These are phyloP conservation scores for Oreocharis arfaki DNA, from an alignment of 2,113 vertebrate species.

Conservation along the genomic window DNA sequence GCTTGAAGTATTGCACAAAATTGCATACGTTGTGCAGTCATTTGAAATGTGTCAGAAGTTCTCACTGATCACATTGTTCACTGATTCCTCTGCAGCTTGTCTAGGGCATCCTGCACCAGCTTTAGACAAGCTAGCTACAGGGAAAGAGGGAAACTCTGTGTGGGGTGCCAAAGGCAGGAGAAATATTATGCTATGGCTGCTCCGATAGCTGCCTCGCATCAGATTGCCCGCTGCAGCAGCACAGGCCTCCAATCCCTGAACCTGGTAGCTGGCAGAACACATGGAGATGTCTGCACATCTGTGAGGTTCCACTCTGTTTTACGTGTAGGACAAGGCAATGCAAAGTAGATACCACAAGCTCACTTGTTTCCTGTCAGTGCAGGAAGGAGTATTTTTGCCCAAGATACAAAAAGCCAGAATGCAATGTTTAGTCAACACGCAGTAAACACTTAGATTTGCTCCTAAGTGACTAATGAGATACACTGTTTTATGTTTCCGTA, in stretches of 20 bases:
- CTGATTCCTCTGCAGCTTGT: neutral
- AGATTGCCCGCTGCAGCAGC: neutral
- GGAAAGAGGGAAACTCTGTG: neutral
- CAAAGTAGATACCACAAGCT: neutral
- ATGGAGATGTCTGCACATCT: neutral
- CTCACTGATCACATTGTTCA: rapidly evolving
- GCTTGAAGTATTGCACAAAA: neutral
- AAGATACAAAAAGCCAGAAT: neutral
- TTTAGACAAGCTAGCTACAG: neutral
- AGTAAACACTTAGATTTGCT: neutral
- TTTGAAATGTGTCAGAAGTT: neutral
- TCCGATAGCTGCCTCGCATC: neutral
- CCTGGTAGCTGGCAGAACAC: neutral
- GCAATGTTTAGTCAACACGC: neutral
- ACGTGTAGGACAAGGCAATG: neutral
- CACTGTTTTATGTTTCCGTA: neutral
- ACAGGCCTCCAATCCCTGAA: neutral
- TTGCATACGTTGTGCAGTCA: neutral
- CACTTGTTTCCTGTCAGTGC: neutral
- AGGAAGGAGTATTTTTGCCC: neutral
- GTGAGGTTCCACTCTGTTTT: neutral
- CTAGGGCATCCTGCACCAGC: neutral
- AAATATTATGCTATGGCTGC: rapidly evolving
- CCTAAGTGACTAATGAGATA: neutral
- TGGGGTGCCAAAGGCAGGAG: neutral